phyloP scores from a whole-genome alignment of 2,797 vertebrate species.

The Chloroceryle amazona region DNA sequence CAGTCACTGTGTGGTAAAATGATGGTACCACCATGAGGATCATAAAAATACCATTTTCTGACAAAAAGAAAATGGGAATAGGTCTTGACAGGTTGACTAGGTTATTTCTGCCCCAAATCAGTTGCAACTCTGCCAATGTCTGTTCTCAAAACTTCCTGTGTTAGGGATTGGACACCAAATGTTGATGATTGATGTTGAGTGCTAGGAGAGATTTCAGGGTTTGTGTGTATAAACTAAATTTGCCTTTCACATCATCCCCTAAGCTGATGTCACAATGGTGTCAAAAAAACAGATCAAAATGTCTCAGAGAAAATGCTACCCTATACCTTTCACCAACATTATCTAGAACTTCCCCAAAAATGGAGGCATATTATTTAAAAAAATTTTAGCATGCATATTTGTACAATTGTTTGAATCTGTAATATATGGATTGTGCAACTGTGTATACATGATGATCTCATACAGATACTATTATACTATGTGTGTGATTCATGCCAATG shows the following conservation, averaged over 20 bases:
- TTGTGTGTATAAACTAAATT: background rate
- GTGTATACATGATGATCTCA: background rate
- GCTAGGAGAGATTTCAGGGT: background rate
- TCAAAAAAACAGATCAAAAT: background rate
- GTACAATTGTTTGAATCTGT: background rate
- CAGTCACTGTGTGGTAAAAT: background rate
- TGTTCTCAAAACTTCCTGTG: background rate
- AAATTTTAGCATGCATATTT: background rate
- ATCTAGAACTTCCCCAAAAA: background rate
- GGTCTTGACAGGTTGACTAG: background rate
- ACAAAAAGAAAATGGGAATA: background rate
- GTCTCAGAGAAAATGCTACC: background rate
- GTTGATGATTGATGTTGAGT: background rate
- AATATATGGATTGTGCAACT: background rate
- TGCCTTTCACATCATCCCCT: background rate
- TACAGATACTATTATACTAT: background rate
- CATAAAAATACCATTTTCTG: background rate
- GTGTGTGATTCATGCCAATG: background rate
- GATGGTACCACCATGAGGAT: background rate
- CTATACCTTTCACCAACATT: background rate
- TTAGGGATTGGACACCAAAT: background rate
- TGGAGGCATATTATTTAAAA: background rate
- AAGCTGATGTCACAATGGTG: background rate
- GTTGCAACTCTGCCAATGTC: background rate
- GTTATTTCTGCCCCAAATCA: conserved; percentile 5